Conservation (phyloP, 2,888 invertebrate species). For the Anagyrus pseudococci region DNA sequence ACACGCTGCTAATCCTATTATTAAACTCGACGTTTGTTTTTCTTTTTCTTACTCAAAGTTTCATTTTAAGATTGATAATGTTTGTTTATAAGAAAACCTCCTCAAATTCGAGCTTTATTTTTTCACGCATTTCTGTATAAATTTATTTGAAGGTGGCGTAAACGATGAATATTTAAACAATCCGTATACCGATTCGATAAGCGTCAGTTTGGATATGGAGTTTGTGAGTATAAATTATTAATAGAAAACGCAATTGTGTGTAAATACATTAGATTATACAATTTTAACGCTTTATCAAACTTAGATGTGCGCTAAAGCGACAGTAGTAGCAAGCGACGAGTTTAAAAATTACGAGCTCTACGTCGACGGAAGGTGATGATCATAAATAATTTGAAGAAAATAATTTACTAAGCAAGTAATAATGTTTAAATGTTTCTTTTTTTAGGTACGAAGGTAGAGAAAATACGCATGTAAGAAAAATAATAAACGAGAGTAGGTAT, state of each 20-base stretch:
- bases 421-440: too few relatives aligned
- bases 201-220: constrained; percentile 84
- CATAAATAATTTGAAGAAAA: background rate
- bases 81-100: too few relatives aligned
- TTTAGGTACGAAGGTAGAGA: too few relatives aligned
- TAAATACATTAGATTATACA: background rate
- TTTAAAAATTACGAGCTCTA: constrained; percentile 83
- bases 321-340: constrained; percentile 74
- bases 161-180: constrained; percentile 89
- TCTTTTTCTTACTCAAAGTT: too few relatives aligned
- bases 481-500: too few relatives aligned
- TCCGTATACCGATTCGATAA: constrained; percentile 95
- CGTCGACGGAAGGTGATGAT: constrained; percentile 70
- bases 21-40: too few relatives aligned
- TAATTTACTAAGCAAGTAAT: constrained; percentile 19
- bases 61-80: too few relatives aligned
- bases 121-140: too few relatives aligned
- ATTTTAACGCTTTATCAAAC: background rate
- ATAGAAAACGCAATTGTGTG: background rate
- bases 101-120: too few relatives aligned
- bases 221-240: constrained; percentile 65
- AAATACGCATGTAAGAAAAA: too few relatives aligned
- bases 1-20: too few relatives aligned
- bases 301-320: constrained; percentile 90
- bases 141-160: constrained; percentile 92